Base-by-base conservation (phyloP, 1,140 invertebrate species). In the Pseudomyrmex gracilis region DNA sequence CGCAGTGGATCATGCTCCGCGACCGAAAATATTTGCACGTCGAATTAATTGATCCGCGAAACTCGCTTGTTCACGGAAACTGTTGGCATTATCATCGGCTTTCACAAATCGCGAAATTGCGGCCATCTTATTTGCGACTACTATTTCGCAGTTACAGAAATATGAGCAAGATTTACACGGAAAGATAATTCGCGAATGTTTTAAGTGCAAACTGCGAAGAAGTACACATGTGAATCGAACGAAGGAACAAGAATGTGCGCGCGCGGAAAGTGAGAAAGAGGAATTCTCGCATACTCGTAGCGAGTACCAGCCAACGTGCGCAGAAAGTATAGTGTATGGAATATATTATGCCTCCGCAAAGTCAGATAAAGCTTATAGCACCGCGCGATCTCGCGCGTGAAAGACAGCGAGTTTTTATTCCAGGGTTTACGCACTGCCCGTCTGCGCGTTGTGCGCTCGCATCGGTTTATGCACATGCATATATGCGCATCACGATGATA, bases 301-400 rank as follows among this genome's bases (percentile, higher is more conserved):
- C 68, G 70, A 24, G 70, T n/a, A n/a, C n/a, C n/a, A n/a, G 49
- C 61, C 70, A 61, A 74, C 67, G 78, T 57, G 78, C 70, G 70
- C 47, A 64, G 61, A 57, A 43, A 84, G 80, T 58, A 61, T 53
- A 45, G 83, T 84, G 53, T 85, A 68, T 60, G 45, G 20, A 85
- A 85, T 85, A 77, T 77, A 85, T 85, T 85, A 82, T 85, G 60
- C 68, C 60, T 85, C 45, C 61, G 67, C 83, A 60, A 85, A 85
- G 83, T 85, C 83, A 85, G 73, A 85, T 85, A 85, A 85, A 34
- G 83, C 76, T 85, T 85, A 85, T 85, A 82, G 61, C 51, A 60
- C 15, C n/a, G 45, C 34, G 22, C 47, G 74, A 73, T 9, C 51
- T 13, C 24, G 61, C 67, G 64, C 4, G 34, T 5, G 34, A 34